Evolutionary conservation across 2,888 invertebrate genomes (phyloP).

Genomic region (Drosophila borborema): DNA sequence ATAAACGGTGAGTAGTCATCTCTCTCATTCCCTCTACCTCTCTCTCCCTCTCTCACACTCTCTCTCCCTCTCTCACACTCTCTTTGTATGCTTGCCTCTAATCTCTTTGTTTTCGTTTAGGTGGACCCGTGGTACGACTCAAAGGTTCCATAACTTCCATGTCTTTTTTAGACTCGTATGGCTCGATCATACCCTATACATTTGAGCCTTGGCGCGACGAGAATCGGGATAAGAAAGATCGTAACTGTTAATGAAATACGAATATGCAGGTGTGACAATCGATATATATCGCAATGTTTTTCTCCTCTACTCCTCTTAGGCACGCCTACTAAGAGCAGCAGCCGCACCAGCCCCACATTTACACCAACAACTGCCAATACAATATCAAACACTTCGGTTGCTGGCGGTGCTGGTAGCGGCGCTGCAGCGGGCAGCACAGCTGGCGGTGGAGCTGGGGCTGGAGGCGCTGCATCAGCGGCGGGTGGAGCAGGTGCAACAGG

Average conservation of each 20-base stretch:
- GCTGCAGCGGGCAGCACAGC: constrained; percentile 29
- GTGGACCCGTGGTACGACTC: constrained; percentile 97
- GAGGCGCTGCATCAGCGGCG: constrained; percentile 12
- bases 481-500: constrained; percentile 14
- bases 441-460: constrained; percentile 11
- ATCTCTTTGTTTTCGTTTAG: constrained; percentile 85
- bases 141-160: constrained; percentile 97
- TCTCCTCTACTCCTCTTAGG: constrained; percentile 80
- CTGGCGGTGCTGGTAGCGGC: constrained; percentile 53
- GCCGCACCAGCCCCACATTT: constrained; percentile 92
- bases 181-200: constrained; percentile 95
- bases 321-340: constrained; percentile 90
- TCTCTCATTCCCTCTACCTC: neutral
- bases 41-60: too few species aligned
- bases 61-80: neutral
- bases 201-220: constrained; percentile 98
- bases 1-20: constrained; percentile 89
- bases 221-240: constrained; percentile 86
- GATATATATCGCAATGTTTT: neutral
- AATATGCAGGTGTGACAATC: neutral
- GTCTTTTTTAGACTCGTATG: constrained; percentile 98
- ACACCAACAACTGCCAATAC: constrained; percentile 85
- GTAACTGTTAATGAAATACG: constrained; percentile 67
- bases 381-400: constrained; percentile 80
- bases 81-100: neutral